phyloP scores from a whole-genome alignment of 2,888 invertebrate genomes.

The Piscicola geometra region DNA sequence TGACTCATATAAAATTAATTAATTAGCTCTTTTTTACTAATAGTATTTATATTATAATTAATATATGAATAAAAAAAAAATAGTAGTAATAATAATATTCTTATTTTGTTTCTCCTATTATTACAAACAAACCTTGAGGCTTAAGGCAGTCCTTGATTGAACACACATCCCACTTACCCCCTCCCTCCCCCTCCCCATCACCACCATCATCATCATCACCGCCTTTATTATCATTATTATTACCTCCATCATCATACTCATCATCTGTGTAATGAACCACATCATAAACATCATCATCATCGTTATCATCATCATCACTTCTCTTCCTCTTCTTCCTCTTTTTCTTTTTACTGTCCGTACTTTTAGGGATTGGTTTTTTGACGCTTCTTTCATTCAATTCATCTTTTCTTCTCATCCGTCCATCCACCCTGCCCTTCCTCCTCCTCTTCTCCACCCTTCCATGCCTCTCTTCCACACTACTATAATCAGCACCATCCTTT shows the following conservation, averaged over 20 bases:
- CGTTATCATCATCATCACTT: not conserved
- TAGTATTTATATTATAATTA: too few relatives aligned
- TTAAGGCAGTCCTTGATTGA: constrained; percentile 12
- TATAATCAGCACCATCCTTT: not conserved
- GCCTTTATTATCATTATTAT: not conserved
- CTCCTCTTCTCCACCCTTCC: not conserved
- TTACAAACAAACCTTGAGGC: constrained; percentile 14
- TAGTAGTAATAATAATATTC: too few relatives aligned
- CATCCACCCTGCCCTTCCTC: not conserved
- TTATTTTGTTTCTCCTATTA: too few relatives aligned
- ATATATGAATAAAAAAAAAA: too few relatives aligned
- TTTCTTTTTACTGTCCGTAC: not conserved
- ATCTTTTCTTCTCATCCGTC: not conserved
- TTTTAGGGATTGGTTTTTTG: too few relatives aligned
- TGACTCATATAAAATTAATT: too few relatives aligned
- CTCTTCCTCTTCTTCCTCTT: not conserved
- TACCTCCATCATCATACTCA: not conserved
- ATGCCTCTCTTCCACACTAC: not conserved
- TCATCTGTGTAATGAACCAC: constrained; percentile 10
- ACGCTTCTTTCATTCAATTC: too few relatives aligned
- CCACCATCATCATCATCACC: not conserved
- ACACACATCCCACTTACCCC: constrained; percentile 15
- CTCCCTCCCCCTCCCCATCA: not conserved
- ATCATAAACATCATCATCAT: constrained; percentile 7
- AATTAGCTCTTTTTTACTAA: too few relatives aligned